Base-by-base conservation (phyloP, 2,888 invertebrate species). In the Charanyca ferruginea region DNA sequence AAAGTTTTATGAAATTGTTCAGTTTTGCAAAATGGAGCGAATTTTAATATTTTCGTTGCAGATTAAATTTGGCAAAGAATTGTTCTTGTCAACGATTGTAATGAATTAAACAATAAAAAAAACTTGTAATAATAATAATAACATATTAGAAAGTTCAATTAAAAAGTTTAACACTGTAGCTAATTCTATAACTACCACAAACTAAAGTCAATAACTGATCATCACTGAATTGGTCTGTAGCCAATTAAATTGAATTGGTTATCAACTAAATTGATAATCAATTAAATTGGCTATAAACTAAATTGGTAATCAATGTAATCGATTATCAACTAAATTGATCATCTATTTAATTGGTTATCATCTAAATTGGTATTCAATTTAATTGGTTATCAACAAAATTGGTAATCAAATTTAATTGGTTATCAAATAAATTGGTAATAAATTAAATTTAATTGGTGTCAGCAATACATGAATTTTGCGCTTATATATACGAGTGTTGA, bases 101-200 rank as follows among this genome's bases (percentile, higher is more conserved):
- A 55, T 6, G 16, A 41, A 66, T 48, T 47, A 57, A 11, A 23
- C 20, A 41, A 18, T 66, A 5, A 57, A 38, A 25, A 41, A 66
- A 25, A 48, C 13, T 47, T 41, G 23, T n/a, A 53, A 23, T 32
- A 32, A 57, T 38, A 47, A 11, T 23, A 54, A 38, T 32, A 47
- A 66, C 6, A 41, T 7, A n/a, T 45, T 35, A 44, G 45, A 7
- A 65, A 25, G 11, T 64, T 44, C 42, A 44, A 51, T 52, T 18
- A 45, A n/a, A n/a, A 28, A 9, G 7, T 28, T 66, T 28, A 22
- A 66, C 65, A 65, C 66, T 54, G 44, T 45, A 38, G 44, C 54
- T 65, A 38, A 1, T 16, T 65, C 44, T 54, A 64, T 7, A 65
- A 35, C 53, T 65, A 65, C 66, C 45, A 23, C 16, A 13, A 65